Evolutionary conservation across 1,140 invertebrate genomes (phyloP).

Genomic region (Telenomus remus): DNA sequence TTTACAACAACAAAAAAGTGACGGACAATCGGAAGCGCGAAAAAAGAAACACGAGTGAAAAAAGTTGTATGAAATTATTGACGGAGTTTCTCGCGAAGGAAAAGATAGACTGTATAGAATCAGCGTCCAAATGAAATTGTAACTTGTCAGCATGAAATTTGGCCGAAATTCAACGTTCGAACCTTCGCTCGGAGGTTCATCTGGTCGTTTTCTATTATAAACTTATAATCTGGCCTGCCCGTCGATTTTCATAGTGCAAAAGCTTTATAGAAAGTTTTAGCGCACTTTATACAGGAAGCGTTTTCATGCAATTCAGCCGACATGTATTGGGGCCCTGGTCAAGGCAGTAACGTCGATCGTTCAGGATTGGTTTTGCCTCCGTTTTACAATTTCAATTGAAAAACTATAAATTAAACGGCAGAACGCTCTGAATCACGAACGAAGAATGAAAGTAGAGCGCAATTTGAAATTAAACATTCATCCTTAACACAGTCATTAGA

Average conservation of each 20-base stretch:
- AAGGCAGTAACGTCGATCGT: conserved; percentile 32
- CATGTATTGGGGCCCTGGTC: conserved; percentile 36
- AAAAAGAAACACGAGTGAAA: too few relatives aligned
- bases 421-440: too few relatives aligned
- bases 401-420: too few relatives aligned
- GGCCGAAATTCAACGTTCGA: conserved; percentile 33
- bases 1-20: too few relatives aligned
- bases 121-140: conserved; percentile 14
- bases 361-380: conserved; percentile 4
- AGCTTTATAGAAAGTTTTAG: conserved; percentile 28
- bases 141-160: conserved; percentile 30
- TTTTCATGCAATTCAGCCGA: conserved; percentile 23
- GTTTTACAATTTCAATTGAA: too few relatives aligned
- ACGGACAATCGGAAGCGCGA: too few relatives aligned
- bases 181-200: conserved; percentile 14
- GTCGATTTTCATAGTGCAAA: conserved; percentile 36
- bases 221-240: conserved; percentile 26
- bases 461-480: too few relatives aligned
- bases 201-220: conserved; percentile 8
- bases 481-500: too few relatives aligned
- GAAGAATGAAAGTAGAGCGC: too few relatives aligned
- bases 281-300: conserved; percentile 14
- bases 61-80: too few relatives aligned
- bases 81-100: too few relatives aligned
- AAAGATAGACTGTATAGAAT: not conserved